Conservation (phyloP, 2,888 invertebrate genomes). For the Eurytoma californica region DNA sequence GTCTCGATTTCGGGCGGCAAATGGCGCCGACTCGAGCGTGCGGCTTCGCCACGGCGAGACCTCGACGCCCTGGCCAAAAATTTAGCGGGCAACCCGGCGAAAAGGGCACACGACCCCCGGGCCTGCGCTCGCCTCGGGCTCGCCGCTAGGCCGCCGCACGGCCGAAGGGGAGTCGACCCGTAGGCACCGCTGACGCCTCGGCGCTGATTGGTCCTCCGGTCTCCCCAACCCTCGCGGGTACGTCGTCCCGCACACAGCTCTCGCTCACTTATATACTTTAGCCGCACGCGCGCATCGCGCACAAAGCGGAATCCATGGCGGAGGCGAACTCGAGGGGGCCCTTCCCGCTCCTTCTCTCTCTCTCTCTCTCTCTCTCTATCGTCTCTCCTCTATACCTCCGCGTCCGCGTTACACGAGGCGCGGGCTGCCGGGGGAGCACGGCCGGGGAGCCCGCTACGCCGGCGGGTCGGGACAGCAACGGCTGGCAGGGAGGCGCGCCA, state of each 20-base stretch:
- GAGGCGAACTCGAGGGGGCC: conserved; percentile 13
- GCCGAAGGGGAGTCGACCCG: conserved; percentile 43
- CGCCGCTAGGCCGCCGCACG: background rate
- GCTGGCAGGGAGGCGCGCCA: background rate
- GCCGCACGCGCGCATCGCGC: background rate
- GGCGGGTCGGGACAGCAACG: background rate
- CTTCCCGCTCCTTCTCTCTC: conserved; percentile 15
- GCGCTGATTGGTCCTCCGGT: conserved; percentile 35
- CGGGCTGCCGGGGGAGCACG: background rate
- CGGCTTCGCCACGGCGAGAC: no score
- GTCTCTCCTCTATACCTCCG: background rate
- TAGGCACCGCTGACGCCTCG: conserved; percentile 30
- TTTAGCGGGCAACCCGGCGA: no score
- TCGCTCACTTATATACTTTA: background rate
- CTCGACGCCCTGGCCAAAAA: no score
- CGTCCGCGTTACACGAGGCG: conserved; percentile 15
- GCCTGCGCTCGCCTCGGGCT: background rate
- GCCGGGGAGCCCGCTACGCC: no score
- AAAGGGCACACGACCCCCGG: no score
- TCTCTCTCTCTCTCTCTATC: background rate
- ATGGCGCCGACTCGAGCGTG: no score
- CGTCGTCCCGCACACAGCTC: conserved; percentile 17
- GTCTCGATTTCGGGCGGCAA: no score
- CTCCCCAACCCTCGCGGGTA: conserved; percentile 43
- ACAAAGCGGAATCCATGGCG: conserved; percentile 34